Percentiles rank a stretch among this genome's conserved stretches.
Evolutionary conservation across 35 echinoderm and acorn worm species (phyloP).

Genomic region (Patiria miniata): DNA sequence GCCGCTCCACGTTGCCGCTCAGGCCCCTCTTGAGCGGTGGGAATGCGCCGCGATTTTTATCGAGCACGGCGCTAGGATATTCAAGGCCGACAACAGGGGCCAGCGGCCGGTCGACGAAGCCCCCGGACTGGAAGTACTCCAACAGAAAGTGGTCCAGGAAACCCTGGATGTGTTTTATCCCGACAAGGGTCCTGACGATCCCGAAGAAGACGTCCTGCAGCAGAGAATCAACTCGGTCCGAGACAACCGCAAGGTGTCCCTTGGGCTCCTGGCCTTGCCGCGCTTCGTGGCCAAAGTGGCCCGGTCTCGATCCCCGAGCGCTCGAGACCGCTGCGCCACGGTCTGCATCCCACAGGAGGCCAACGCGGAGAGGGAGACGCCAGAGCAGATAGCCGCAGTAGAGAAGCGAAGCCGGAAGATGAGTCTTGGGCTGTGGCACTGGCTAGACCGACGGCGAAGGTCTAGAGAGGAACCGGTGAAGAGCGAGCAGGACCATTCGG

Average conservation of each 20-base stretch:
- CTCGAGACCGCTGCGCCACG: slow-evolving; percentile 46
- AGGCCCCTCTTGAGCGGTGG: slow-evolving; percentile 53
- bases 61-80: slow-evolving; percentile 46
- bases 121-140: slow-evolving; percentile 42
- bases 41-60: slow-evolving; percentile 51
- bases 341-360: slow-evolving; percentile 32
- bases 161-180: slow-evolving; percentile 54
- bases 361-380: not conserved
- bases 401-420: slow-evolving; percentile 49
- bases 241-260: slow-evolving; percentile 55
- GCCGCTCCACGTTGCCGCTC: slow-evolving; percentile 53
- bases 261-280: slow-evolving; percentile 57
- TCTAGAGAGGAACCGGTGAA: slow-evolving; percentile 47
- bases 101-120: slow-evolving; percentile 46
- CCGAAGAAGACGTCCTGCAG: slow-evolving; percentile 11
- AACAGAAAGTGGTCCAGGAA: slow-evolving; percentile 50
- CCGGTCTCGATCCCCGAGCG: slow-evolving; percentile 47
- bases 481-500: slow-evolving; percentile 16
- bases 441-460: slow-evolving; percentile 53
- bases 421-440: slow-evolving; percentile 60
- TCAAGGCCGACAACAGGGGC: slow-evolving; percentile 42
- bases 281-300: slow-evolving; percentile 57
- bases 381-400: not conserved
- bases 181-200: slow-evolving; percentile 1
- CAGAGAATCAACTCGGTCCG: slow-evolving; percentile 37